Conservation (phyloP, 2,113 vertebrate genomes). For the Pelvicachromis taeniatus region DNA sequence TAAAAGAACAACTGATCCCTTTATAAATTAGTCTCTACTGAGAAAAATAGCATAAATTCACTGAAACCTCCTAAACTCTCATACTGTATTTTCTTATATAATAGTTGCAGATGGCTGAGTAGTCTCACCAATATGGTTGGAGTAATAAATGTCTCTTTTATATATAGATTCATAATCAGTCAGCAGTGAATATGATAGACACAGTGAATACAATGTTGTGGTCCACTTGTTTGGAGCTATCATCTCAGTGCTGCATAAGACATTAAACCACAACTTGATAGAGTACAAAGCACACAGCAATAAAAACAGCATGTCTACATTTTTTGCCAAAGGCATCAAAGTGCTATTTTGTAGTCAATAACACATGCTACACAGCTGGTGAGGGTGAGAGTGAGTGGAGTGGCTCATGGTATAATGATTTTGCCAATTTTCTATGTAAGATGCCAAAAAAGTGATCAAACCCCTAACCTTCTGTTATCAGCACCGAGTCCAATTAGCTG, state of each 20-base stretch:
- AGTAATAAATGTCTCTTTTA: conserved; percentile 9
- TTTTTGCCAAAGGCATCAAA: conserved; percentile 12
- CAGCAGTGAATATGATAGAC: neutral
- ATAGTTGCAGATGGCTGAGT: conserved; percentile 29
- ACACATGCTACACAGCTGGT: conserved; percentile 18
- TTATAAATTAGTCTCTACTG: neutral
- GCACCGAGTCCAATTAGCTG: conserved; percentile 34
- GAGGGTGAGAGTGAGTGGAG: neutral
- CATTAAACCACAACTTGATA: conserved; percentile 12
- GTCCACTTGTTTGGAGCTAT: conserved; percentile 7
- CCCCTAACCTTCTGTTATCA: conserved; percentile 44
- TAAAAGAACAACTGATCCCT: neutral
- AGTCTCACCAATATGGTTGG: conserved; percentile 2
- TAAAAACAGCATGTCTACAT: conserved; percentile 2
- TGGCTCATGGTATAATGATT: neutral
- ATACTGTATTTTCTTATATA: neutral
- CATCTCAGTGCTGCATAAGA: conserved; percentile 8
- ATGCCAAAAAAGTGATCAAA: conserved; percentile 25
- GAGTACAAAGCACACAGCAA: neutral
- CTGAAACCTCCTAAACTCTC: conserved; percentile 9
- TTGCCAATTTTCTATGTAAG: neutral
- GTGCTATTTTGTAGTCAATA: neutral
- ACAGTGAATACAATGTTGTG: neutral
- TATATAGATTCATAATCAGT: conserved; percentile 9
- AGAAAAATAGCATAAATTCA: neutral